Conservation (phyloP, 2,797 vertebrate species). For the Crenichthys baileyi region DNA sequence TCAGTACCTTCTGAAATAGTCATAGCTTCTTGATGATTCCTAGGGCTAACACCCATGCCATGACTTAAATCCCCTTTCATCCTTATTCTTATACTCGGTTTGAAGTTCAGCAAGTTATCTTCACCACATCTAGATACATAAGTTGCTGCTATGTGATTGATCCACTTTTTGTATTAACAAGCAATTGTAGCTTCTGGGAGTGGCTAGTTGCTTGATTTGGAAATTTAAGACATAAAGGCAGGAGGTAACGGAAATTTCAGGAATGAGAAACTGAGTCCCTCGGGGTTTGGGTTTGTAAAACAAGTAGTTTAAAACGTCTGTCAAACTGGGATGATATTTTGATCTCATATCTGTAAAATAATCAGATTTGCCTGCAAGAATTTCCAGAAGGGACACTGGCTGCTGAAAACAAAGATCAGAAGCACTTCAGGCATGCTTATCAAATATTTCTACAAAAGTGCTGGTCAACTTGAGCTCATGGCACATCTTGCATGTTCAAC, state of each 20-base stretch:
- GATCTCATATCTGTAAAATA: constrained; percentile 45
- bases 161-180: too few species aligned
- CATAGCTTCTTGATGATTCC: too few species aligned
- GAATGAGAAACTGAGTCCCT: constrained; percentile 7
- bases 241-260: constrained; percentile 24
- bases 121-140: too few species aligned
- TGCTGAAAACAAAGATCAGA: constrained; percentile 39
- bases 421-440: constrained; percentile 39
- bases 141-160: too few species aligned
- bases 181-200: too few species aligned
- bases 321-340: constrained; percentile 33
- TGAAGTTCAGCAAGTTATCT: too few species aligned
- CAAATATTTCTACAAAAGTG: constrained; percentile 32
- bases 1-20: too few species aligned
- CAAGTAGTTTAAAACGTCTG: constrained; percentile 52
- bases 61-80: too few species aligned
- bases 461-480: constrained; percentile 60
- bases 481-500: constrained; percentile 37
- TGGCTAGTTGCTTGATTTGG: not conserved
- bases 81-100: too few species aligned
- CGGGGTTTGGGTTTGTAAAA: constrained; percentile 18
- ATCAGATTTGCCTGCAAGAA: constrained; percentile 47
- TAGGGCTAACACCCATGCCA: too few species aligned
- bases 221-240: constrained; percentile 5
- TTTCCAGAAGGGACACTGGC: constrained; percentile 29